These are phyloP conservation scores for Notothenia rossii DNA, from an alignment of 2,113 vertebrate species.

Conservation along the genomic window DNA sequence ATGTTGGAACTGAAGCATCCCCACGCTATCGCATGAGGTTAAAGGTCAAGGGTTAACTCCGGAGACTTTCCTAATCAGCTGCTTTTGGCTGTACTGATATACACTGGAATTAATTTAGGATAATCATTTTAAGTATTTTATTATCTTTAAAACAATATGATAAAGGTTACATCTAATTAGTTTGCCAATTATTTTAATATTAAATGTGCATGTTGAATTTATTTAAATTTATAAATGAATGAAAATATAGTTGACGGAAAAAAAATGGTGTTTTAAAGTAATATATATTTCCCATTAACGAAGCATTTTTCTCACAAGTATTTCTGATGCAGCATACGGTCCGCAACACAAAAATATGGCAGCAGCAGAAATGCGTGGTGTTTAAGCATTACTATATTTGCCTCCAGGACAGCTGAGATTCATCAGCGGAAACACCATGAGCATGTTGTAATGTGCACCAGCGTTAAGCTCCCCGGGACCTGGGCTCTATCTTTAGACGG, in stretches of 20 bases:
- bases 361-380: not conserved
- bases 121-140: not conserved
- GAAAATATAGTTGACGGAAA: not conserved
- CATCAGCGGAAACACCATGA: slow-evolving; percentile 22
- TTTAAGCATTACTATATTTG: slow-evolving; percentile 13
- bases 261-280: not conserved
- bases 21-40: slow-evolving; percentile 3
- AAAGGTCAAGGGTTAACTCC: slow-evolving; percentile 62
- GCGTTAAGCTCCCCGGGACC: slow-evolving; percentile 38
- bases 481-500: slow-evolving; percentile 68
- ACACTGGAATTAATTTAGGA: not conserved
- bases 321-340: not conserved
- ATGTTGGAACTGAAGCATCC: not conserved
- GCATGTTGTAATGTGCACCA: slow-evolving; percentile 25
- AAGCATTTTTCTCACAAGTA: not conserved
- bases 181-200: not conserved
- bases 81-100: not conserved
- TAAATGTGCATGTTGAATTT: not conserved
- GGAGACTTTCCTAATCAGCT: slow-evolving; percentile 3
- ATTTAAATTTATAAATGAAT: not conserved
- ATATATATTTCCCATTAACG: too few relatives aligned
- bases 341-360: not conserved
- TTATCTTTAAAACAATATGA: not conserved
- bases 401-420: slow-evolving; percentile 43
- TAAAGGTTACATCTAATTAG: not conserved